Evolutionary conservation across 2,888 invertebrate genomes (phyloP), one percentile per base, ranked within the genome.

Genomic region (Cheilosia variabilis): DNA sequence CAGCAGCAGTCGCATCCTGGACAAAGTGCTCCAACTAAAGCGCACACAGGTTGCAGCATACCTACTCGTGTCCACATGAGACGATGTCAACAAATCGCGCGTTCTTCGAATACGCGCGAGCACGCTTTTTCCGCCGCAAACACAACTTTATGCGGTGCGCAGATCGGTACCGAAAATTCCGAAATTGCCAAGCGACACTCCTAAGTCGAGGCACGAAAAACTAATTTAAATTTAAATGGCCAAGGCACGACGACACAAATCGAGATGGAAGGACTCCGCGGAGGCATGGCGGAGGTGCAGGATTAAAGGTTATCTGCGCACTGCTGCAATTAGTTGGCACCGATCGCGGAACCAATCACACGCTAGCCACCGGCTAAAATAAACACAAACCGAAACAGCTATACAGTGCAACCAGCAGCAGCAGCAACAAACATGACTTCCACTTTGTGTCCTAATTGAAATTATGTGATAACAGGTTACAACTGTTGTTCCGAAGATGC

Each of bases 201-300:
- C 86, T 86, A 76, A 86, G 81, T 78, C 76, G 82, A 87, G 76
- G 90, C 90, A 90, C 90, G 90, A 90, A 90, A 90, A 90, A 90
- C 90, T 89, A 90, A 90, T 90, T 90, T 90, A 88, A 90, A 90
- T 90, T 89, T 90, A 90, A 89, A 90, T 90, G 89, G 89, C 89
- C 88, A 88, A 88, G 88, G 89, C 90, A 90, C 90, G 89, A 89
- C 80, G 76, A 72, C 60, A 69, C 34, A 31, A 34, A 31, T 31
- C 4, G 37, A 47, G 13, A 57, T 37, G 43, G 72, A 79, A 73
- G 72, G 60, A 75, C 47, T 37, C n/a, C 5, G 17, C 34, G 10
- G 13, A 31, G 57, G 66, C 13, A 13, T 37, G 86, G 66, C 66
- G 80, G 50, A 77, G 81, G 81, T 77, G 72, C 76, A 76, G 86